Conservation (phyloP, 2,888 invertebrate species). For the Cryptus viduatorius region DNA sequence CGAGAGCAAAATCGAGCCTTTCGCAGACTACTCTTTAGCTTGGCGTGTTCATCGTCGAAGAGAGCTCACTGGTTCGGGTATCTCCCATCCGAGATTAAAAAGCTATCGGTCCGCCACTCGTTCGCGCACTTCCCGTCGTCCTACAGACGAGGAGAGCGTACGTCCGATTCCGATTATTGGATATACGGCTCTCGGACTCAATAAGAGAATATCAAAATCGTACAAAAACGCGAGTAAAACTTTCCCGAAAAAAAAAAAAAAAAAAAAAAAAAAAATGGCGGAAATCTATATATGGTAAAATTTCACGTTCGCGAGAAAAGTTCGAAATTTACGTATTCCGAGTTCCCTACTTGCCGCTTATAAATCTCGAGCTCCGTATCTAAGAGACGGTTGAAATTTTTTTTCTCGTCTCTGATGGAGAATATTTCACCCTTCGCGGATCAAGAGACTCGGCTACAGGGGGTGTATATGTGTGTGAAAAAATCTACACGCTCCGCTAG, state of each 20-base stretch:
- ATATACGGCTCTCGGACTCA: background rate
- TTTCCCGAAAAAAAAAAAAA: background rate
- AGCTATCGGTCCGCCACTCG: slow-evolving; percentile 59
- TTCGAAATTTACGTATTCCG: background rate
- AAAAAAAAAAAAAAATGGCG: background rate
- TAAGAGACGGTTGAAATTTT: slow-evolving; percentile 3
- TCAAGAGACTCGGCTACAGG: background rate
- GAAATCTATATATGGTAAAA: no score
- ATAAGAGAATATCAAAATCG: background rate
- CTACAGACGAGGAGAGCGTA: background rate
- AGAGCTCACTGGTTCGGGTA: slow-evolving; percentile 29
- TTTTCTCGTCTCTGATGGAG: slow-evolving; percentile 3
- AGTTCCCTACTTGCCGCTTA: background rate
- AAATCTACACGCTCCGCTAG: slow-evolving; percentile 7
- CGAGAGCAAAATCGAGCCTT: slow-evolving; percentile 30
- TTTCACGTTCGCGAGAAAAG: no score
- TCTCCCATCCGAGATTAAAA: slow-evolving; percentile 61
- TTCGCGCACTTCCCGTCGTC: slow-evolving; percentile 49
- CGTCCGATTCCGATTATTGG: slow-evolving; percentile 5
- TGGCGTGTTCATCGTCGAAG: background rate
- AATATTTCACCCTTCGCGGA: slow-evolving; percentile 29
- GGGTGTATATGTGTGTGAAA: background rate
- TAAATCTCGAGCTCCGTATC: background rate
- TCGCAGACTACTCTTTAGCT: slow-evolving; percentile 20
- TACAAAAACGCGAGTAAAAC: background rate